phyloP scores from a whole-genome alignment of 2,113 vertebrate genomes.

The Notarius quadriscutis region DNA sequence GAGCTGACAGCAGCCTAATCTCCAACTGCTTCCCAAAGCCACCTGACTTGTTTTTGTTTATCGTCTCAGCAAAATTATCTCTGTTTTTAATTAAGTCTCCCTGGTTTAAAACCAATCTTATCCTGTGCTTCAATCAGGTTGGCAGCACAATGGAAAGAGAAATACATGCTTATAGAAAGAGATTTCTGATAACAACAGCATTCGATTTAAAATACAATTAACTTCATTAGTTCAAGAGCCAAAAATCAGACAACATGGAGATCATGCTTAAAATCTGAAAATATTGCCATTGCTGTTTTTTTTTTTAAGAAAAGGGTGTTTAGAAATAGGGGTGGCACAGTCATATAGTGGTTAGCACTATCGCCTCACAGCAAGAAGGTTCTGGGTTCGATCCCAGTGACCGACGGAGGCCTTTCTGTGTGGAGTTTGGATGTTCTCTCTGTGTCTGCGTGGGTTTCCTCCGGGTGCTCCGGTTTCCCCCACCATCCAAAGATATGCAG shows the following conservation, averaged over 20 bases:
- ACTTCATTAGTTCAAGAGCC: neutral
- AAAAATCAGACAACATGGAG: neutral
- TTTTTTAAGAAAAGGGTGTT: neutral
- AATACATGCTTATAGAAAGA: neutral
- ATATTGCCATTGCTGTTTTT: neutral
- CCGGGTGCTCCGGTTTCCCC: no score
- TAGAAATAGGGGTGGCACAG: no score
- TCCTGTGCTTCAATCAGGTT: conserved; percentile 19
- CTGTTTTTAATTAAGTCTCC: conserved; percentile 38
- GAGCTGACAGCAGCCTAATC: conserved; percentile 22
- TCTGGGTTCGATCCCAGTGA: no score
- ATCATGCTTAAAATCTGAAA: neutral
- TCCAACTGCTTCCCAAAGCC: neutral
- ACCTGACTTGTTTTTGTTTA: conserved; percentile 15
- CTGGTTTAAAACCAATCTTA: conserved; percentile 25
- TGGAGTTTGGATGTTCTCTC: no score
- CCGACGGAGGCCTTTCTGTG: no score
- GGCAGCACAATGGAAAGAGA: neutral
- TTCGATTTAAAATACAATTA: neutral
- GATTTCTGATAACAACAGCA: conserved; percentile 20
- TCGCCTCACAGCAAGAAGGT: no score
- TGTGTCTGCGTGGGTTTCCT: no score
- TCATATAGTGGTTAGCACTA: no score
- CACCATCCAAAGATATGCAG: no score
- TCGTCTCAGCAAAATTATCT: conserved; percentile 20